A percentile compares a stretch with the other conserved stretches of the same genome.
phyloP scores from a whole-genome alignment of 2,888 invertebrate genomes.

The Heliothis peltigera region DNA sequence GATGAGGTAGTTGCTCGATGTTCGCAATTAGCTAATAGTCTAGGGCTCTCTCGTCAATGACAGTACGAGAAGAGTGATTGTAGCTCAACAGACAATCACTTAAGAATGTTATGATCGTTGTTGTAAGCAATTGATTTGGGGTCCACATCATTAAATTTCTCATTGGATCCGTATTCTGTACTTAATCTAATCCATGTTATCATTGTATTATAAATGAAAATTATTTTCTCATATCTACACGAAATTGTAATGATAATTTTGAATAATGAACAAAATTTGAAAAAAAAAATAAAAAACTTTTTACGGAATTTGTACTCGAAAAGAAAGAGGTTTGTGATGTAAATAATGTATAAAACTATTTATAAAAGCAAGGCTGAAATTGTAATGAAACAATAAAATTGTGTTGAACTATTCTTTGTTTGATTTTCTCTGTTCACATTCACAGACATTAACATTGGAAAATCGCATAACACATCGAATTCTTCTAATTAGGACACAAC shows the following conservation, averaged over 20 bases:
- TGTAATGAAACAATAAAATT: conserved; percentile 90
- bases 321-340: conserved; percentile 80
- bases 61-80: conserved; percentile 88
- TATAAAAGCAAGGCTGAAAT: conserved; percentile 89
- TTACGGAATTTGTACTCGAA: conserved; percentile 87
- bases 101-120: conserved; percentile 89
- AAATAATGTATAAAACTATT: conserved; percentile 87
- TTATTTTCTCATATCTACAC: conserved; percentile 81
- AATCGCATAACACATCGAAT: conserved; percentile 28
- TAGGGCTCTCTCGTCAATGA: conserved; percentile 92
- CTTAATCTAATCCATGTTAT: conserved; percentile 71
- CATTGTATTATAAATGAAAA: conserved; percentile 71
- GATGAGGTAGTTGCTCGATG: conserved; percentile 94
- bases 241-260: conserved; percentile 66
- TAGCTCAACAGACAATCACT: conserved; percentile 84
- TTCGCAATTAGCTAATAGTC: conserved; percentile 92
- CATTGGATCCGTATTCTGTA: conserved; percentile 69
- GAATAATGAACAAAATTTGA: conserved; percentile 66
- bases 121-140: conserved; percentile 73
- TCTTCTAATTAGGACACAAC: conserved; percentile 40
- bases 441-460: conserved; percentile 6
- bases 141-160: conserved; percentile 65
- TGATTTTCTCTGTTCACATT: conserved; percentile 47
- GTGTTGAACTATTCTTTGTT: conserved; percentile 79
- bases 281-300: conserved; percentile 72